Percentiles rank a stretch among this genome's conserved stretches.
phyloP scores from a whole-genome alignment of 2,797 vertebrate species.

The Darevskia nairensis region DNA sequence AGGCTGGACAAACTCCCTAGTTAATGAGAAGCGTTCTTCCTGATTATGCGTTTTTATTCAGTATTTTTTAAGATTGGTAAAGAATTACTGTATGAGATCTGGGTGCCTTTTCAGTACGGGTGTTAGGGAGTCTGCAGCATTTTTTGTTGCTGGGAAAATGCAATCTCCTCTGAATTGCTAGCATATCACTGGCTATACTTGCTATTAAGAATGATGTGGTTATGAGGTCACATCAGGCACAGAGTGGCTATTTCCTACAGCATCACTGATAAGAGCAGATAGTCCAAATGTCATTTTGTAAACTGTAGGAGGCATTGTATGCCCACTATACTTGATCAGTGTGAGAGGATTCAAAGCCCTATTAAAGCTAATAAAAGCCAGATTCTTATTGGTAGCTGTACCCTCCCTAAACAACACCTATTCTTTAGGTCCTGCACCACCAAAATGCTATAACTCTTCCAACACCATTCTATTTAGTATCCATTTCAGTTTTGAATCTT shows the following conservation, averaged over 20 bases:
- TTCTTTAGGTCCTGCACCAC: not conserved
- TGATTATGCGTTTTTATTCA: not conserved
- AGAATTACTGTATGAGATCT: not conserved
- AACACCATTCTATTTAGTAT: not conserved
- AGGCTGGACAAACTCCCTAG: not conserved
- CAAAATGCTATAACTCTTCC: not conserved
- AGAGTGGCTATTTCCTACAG: not conserved
- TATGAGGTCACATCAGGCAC: not conserved
- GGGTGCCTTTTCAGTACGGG: too few relatives aligned
- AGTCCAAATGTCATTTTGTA: not conserved
- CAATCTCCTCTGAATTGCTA: not conserved
- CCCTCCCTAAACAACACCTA: not conserved
- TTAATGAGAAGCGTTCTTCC: not conserved
- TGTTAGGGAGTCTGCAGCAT: not conserved
- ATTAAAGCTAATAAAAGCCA: too few relatives aligned
- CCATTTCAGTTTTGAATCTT: not conserved
- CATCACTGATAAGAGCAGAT: not conserved
- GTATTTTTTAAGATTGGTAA: not conserved
- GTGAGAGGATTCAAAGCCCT: not conserved
- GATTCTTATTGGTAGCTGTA: not conserved
- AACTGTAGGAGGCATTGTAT: not conserved
- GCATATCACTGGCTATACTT: not conserved
- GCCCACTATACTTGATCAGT: not conserved
- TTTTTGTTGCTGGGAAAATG: not conserved
- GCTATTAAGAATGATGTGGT: not conserved